Base-by-base conservation (phyloP, 2,797 vertebrate species). In the Sciaenops ocellatus region DNA sequence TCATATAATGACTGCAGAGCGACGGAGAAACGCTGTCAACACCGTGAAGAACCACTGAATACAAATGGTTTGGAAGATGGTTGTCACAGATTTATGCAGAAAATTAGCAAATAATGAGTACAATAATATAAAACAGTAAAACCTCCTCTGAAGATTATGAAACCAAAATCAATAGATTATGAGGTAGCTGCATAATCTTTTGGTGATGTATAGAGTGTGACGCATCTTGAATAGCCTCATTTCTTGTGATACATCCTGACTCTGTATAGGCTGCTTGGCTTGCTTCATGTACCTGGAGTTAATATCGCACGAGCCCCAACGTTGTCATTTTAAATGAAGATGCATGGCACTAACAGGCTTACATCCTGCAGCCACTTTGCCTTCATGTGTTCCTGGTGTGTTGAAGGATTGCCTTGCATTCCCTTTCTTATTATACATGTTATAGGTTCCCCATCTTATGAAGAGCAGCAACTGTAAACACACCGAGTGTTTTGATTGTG, bases 241-340 rank as follows among this genome's bases (percentile, higher is more conserved):
- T 54, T 66, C 62, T 78, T 56, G 83, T 75, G 72, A 79, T 76
- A 46, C 24, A 28, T 84, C 84, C 83, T 71, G 38, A 84, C 78
- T 62, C 62, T 63, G 13, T 62, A 44, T 55, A 85, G 76, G 41
- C 74, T 74, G 56, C 48, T 54, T 72, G 76, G 46, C 55, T 82
- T 76, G 18, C 52, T 63, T 82, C 74, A 71, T 83, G 81, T 85
- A 70, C 76, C 84, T 73, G 71, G 69, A 86, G 73, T 88, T 89
- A 89, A 87, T 87, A 82, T 63, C 26, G 24, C 73, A 72, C 59
- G 73, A 79, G 28, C 51, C 51, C 30, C 18, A 8, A 47, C 67
- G 74, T 83, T 86, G 90, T 92, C 87, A 83, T 80, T 83, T 76
- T 52, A 71, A 87, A 91, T 85, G 72, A 86, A 94, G 90, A 91